phyloP scores from a whole-genome alignment of 2,888 invertebrate genomes.

The Ethmia dodecea region DNA sequence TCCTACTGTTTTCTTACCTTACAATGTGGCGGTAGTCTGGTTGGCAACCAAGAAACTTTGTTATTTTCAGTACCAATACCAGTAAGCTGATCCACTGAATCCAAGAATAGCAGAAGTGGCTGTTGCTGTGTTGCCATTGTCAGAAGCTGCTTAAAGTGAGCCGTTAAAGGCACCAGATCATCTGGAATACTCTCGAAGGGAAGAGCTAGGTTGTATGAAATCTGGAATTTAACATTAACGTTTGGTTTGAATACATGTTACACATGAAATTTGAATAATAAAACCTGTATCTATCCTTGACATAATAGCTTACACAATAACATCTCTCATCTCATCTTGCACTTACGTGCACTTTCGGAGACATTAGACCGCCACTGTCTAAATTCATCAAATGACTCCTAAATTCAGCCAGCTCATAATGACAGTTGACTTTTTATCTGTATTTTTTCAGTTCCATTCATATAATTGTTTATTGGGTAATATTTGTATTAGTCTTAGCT shows the following conservation, averaged over 20 bases:
- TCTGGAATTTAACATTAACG: constrained; percentile 78
- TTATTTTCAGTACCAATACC: constrained; percentile 94
- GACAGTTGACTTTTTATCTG: too few species aligned
- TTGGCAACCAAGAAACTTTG: constrained; percentile 97
- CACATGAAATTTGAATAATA: not conserved
- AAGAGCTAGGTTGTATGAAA: constrained; percentile 93
- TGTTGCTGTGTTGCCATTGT: constrained; percentile 89
- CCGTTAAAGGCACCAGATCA: constrained; percentile 96
- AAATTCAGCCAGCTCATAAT: too few species aligned
- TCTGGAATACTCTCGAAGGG: constrained; percentile 97
- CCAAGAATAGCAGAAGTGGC: constrained; percentile 93
- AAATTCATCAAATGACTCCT: too few species aligned
- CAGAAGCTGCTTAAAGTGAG: constrained; percentile 95
- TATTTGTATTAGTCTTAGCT: too few species aligned
- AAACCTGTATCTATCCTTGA: too few species aligned
- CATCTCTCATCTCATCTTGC: too few species aligned
- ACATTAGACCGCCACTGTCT: too few species aligned
- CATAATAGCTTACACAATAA: too few species aligned
- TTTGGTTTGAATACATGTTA: not conserved
- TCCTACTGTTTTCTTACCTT: constrained; percentile 83
- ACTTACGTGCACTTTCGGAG: too few species aligned
- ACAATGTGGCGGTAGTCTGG: constrained; percentile 90
- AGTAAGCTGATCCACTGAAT: constrained; percentile 97
- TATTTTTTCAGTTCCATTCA: too few species aligned
- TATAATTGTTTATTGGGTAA: too few species aligned